Conservation (phyloP, 2,797 vertebrate genomes). For the Liparis tanakae region DNA sequence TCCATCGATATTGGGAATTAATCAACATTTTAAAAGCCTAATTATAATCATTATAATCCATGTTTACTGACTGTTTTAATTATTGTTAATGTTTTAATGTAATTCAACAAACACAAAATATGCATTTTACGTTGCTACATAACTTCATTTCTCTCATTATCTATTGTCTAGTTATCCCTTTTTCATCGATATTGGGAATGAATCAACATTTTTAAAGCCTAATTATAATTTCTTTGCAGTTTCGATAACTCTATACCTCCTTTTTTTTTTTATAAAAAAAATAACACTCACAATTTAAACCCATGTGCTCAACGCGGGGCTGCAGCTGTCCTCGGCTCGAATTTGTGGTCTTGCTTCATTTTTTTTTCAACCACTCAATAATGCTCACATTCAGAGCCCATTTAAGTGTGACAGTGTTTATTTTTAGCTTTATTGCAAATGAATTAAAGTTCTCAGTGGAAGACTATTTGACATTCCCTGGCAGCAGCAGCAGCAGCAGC, state of each 20-base stretch:
- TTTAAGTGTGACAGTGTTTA: conserved; percentile 81
- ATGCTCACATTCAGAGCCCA: conserved; percentile 76
- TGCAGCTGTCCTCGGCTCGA: conserved; percentile 64
- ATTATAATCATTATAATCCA: conserved; percentile 23
- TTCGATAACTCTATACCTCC: conserved; percentile 31
- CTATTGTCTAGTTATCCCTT: conserved; percentile 17
- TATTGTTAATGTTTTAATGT: too few species aligned
- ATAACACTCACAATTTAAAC: conserved; percentile 56
- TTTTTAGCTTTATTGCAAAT: conserved; percentile 83
- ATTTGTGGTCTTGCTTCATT: conserved; percentile 70
- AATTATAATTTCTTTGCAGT: conserved; percentile 17
- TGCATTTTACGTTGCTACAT: background rate
- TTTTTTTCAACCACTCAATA: conserved; percentile 75
- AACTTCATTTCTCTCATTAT: conserved; percentile 13
- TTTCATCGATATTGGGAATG: conserved; percentile 29
- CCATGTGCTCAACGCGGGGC: conserved; percentile 44
- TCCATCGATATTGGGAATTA: conserved; percentile 32
- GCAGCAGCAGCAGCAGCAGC: conserved; percentile 75
- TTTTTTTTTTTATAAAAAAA: conserved; percentile 17
- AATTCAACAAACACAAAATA: conserved; percentile 8
- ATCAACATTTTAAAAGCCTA: conserved; percentile 35
- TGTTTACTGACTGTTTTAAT: conserved; percentile 23
- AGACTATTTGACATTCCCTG: conserved; percentile 82
- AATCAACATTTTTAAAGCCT: conserved; percentile 37
- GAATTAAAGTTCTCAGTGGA: conserved; percentile 80